phyloP scores from a whole-genome alignment of 2,888 invertebrate species.

The Chaetogeoica ovagalla region DNA sequence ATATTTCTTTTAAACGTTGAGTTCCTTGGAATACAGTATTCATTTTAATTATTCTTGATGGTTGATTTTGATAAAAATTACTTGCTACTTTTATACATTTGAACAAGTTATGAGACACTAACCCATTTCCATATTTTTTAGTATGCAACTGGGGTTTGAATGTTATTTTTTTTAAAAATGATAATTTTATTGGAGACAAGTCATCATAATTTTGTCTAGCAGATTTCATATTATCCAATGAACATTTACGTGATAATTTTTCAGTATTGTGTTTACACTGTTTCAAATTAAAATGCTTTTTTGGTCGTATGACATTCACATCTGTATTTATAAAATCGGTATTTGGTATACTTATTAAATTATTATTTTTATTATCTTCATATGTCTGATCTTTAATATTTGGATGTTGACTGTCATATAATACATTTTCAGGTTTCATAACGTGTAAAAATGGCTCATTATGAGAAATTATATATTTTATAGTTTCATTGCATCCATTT shows the following conservation, averaged over 20 bases:
- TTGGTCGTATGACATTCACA: not conserved
- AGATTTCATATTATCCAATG: not conserved
- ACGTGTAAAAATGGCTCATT: not conserved
- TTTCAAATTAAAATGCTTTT: not conserved
- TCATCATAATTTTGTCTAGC: not conserved
- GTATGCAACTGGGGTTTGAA: not conserved
- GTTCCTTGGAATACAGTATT: not conserved
- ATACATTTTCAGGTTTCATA: slow-evolving; percentile 29
- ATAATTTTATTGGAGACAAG: slow-evolving; percentile 6
- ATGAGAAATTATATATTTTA: too few relatives aligned
- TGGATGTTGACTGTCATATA: slow-evolving; percentile 32
- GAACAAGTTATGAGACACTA: not conserved
- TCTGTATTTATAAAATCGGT: not conserved
- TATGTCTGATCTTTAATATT: slow-evolving; percentile 19
- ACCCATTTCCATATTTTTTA: not conserved
- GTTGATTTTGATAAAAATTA: slow-evolving; percentile 23
- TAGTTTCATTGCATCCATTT: not conserved
- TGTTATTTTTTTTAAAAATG: not conserved
- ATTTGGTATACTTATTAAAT: not conserved
- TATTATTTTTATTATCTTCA: not conserved
- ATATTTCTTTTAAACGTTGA: not conserved
- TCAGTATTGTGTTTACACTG: not conserved
- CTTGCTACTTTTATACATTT: slow-evolving; percentile 23
- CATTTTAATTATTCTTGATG: slow-evolving; percentile 27
- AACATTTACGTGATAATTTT: not conserved